Evolutionary conservation across 2,888 invertebrate genomes (phyloP), one percentile per base, ranked within the genome.

Genomic region (Lasioglossum leucozonium): DNA sequence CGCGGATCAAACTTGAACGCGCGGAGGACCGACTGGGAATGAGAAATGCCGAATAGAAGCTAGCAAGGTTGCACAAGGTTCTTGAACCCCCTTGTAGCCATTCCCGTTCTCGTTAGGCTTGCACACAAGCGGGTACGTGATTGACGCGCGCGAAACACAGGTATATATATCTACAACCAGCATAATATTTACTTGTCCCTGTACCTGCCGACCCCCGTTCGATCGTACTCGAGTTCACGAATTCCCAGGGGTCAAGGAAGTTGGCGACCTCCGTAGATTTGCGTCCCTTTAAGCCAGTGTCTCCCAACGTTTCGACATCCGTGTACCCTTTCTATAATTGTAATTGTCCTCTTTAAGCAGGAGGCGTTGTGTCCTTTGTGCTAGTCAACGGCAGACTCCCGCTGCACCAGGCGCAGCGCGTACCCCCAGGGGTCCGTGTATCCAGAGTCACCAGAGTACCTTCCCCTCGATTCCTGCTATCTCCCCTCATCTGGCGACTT

Each of bases 11-110:
- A 72, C 62, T 34, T 65, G 69, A 69, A 77, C 62, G 81, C 55
- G 44, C 73, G 73, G 65, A 74, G 71, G 77, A 72, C 58, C n/a
- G 77, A 62, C 67, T 18, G 76, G 78, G 78, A 77, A 72, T 16
- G 73, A 79, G 79, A 74, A 62, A 44, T 8, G 67, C 62, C 65
- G 65, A 85, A 69, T 83, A 69, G 81, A 88, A 84, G 79, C 81
- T 85, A 77, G 87, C 84, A 86, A 90, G 91, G 85, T 89, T 89
- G 88, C 72, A 80, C 34, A 86, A 90, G 92, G 90, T 90, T 89
- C 86, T 92, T 91, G 90, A 90, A 88, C 90, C 75, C 22, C 30
- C 26, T 2, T 6, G 72, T 65, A 69, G 47, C 81, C 84, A 58
- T 83, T 78, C 72, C 47, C 47, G 72, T 51, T 51, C 77, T 77